Evolutionary conservation across 2,113 vertebrate genomes (phyloP), one percentile per base, ranked within the genome.

Genomic region (Empidonax alnorum): DNA sequence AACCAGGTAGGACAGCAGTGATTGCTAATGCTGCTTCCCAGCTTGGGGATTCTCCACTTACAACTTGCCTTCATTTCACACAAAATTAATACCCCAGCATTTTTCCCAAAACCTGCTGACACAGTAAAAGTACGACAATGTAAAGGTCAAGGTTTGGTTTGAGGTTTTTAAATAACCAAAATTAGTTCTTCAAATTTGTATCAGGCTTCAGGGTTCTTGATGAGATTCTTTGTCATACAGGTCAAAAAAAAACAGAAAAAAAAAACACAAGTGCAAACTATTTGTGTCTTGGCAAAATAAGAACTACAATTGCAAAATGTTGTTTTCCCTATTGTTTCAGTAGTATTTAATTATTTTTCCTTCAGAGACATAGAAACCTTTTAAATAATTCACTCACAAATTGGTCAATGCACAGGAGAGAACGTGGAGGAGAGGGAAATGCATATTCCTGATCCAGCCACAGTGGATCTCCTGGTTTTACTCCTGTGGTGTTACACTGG

Each of bases 41-140:
- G 68, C 87, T 89, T 37, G 33, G 81, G 87, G 78, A 79, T 87
- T 89, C 89, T 90, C 61, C 61, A 59, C 41, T 77, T 90, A 50
- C 71, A 42, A 68, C 87, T 82, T 66, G 33, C 78, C 58, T 81
- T 66, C 61, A 20, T 84, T 30, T 35, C 44, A 52, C 46, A 16
- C 55, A 71, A 87, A 89, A 91, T 69, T 83, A 76, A 61, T 76
- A 87, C 24, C 47, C 35, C 20, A 65, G 12, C 53, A 79, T 30
- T 79, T 71, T 56, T 42, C 53, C 21, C n/a, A 69, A 83, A 95
- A 73, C 7, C 25, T 94, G 42, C 75, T 91, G 81, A 90, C 39
- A 35, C 30, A 73, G 23, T 25, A 41, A 19, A 90, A 80, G 19
- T 28, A 35, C 14, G 20, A 9, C 39, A 63, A 81, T 21, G 33